These are phyloP conservation scores for Huso huso DNA, from an alignment of 2,797 vertebrate species.

Conservation along the genomic window DNA sequence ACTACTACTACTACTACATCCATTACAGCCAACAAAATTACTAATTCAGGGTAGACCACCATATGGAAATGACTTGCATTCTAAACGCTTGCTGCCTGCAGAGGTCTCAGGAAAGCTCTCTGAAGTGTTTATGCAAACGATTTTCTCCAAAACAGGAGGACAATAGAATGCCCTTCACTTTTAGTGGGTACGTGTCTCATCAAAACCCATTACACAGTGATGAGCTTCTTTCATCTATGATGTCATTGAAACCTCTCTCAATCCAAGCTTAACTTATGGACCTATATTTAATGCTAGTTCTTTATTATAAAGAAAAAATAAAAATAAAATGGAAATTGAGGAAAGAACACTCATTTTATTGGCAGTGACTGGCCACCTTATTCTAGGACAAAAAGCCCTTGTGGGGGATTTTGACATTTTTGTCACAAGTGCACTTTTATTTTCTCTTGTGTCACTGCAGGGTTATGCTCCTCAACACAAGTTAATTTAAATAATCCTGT, in stretches of 20 bases:
- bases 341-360: background rate
- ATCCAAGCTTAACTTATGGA: background rate
- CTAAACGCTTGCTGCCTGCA: background rate
- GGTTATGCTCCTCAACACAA: constrained; percentile 2
- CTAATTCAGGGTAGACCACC: no score
- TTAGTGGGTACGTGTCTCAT: background rate
- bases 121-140: background rate
- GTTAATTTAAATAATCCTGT: constrained; percentile 8
- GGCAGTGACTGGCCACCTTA: background rate
- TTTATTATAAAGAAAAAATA: background rate
- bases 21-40: no score
- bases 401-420: constrained; percentile 12
- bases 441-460: constrained; percentile 9
- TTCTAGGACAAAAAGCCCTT: constrained; percentile 13
- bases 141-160: background rate
- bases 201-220: constrained; percentile 2
- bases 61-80: background rate
- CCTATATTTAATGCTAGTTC: background rate
- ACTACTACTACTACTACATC: no score
- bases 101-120: background rate
- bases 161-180: background rate
- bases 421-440: constrained; percentile 11
- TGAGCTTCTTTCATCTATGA: background rate
- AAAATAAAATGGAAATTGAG: background rate
- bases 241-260: background rate